A percentile compares a stretch with the other conserved stretches of the same genome.
These are phyloP conservation scores for Squalus acanthias DNA, from an alignment of 2,797 vertebrate species.

Conservation along the genomic window DNA sequence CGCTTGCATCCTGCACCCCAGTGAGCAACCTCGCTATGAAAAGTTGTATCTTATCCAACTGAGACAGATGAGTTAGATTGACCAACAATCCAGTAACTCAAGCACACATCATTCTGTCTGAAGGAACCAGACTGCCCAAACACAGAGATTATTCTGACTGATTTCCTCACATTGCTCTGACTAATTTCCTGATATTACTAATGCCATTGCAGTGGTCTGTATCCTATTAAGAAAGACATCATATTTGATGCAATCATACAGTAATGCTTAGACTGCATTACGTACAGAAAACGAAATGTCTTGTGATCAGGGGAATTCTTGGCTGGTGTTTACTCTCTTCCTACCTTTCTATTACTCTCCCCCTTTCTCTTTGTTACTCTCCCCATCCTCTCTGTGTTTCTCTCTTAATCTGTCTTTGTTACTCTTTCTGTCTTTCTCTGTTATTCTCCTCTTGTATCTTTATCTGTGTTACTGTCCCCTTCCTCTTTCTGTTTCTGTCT, in stretches of 20 bases:
- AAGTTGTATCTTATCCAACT: background rate
- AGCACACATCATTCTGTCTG: background rate
- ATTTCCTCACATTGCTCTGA: conserved; percentile 27
- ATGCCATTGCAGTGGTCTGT: background rate
- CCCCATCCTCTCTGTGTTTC: background rate
- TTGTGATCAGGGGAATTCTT: background rate
- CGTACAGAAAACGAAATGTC: background rate
- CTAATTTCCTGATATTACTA: conserved; percentile 27
- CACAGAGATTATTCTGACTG: background rate
- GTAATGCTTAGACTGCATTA: background rate
- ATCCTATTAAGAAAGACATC: background rate
- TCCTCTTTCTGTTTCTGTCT: conserved; percentile 29
- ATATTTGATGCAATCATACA: background rate
- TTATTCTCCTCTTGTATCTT: background rate
- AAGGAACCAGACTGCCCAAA: background rate
- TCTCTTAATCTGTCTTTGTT: background rate
- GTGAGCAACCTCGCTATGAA: background rate
- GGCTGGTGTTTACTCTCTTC: background rate
- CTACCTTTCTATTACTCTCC: background rate
- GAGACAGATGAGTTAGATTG: background rate
- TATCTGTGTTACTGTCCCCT: background rate
- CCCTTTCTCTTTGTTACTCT: background rate
- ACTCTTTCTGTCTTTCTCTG: background rate
- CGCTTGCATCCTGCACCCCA: background rate
- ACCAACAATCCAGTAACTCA: background rate